A percentile compares a stretch with the other conserved stretches of the same genome.
Conservation (phyloP, 2,797 vertebrate species). For the Emys orbicularis region DNA sequence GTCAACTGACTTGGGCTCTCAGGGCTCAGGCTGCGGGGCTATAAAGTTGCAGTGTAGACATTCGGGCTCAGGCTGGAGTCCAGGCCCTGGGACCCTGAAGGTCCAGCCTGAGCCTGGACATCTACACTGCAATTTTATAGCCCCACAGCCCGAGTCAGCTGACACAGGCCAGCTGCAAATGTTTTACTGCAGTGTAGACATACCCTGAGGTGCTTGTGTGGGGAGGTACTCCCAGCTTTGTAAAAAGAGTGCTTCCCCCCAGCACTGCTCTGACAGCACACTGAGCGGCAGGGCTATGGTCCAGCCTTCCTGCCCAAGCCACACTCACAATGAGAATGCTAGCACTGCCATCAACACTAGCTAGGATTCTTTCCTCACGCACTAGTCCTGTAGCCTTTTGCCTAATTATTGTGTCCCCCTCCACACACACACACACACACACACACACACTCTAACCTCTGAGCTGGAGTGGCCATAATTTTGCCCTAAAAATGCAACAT, state of each 20-base stretch:
- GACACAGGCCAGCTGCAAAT: not conserved
- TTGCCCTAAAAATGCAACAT: not conserved
- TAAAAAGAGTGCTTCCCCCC: not conserved
- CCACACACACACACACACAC: not conserved
- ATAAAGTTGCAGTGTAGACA: not conserved
- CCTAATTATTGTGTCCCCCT: rapidly evolving
- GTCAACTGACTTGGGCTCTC: not conserved
- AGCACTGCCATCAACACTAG: not conserved
- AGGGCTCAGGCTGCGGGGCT: not conserved
- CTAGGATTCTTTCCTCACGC: not conserved
- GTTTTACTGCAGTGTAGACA: not conserved
- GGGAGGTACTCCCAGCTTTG: not conserved
- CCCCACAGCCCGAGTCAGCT: not conserved
- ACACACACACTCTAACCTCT: too few species aligned
- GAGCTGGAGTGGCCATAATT: not conserved
- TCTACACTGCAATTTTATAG: not conserved
- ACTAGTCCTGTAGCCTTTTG: not conserved
- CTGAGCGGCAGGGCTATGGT: not conserved
- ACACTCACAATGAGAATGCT: too few species aligned
- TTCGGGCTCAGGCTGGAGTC: not conserved
- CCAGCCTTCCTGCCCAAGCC: too few species aligned
- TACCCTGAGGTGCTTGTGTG: not conserved
- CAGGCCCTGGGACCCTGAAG: not conserved
- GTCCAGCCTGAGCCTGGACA: not conserved
- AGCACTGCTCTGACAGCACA: not conserved